phyloP scores from a whole-genome alignment of 2,888 invertebrate species.

The Yponomeuta cagnagella region DNA sequence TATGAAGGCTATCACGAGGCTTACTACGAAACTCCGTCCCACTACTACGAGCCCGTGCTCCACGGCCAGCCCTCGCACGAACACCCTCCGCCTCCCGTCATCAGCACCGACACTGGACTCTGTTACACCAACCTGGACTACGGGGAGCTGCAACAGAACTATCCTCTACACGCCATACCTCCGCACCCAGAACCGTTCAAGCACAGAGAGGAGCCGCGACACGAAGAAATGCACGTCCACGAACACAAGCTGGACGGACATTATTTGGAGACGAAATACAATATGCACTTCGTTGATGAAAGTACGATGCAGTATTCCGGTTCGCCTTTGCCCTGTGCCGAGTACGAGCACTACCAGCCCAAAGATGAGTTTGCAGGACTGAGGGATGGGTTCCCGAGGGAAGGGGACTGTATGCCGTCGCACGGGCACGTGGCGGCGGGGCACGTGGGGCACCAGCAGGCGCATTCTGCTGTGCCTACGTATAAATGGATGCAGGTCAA shows the following conservation, averaged over 20 bases:
- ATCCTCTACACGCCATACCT: conserved; percentile 72
- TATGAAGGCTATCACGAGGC: conserved; percentile 66
- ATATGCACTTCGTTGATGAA: conserved; percentile 69
- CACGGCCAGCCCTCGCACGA: conserved; percentile 60
- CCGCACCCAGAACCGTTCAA: conserved; percentile 72
- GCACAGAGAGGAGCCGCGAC: conserved; percentile 75
- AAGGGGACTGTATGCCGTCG: conserved; percentile 48
- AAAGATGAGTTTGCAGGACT: conserved; percentile 77
- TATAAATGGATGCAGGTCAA: conserved; percentile 99
- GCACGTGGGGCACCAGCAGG: conserved; percentile 56
- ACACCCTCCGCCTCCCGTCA: conserved; percentile 78
- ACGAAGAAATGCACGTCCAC: conserved; percentile 57
- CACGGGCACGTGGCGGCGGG: conserved; percentile 48
- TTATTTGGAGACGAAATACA: conserved; percentile 71
- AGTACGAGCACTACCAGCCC: conserved; percentile 77
- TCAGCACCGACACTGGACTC: conserved; percentile 89
- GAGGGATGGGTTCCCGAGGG: conserved; percentile 52
- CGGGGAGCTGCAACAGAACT: conserved; percentile 65
- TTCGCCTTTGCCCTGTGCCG: conserved; percentile 71
- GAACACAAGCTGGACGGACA: conserved; percentile 67
- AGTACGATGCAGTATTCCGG: conserved; percentile 57
- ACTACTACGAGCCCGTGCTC: conserved; percentile 70
- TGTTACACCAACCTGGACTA: conserved; percentile 94
- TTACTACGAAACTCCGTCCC: conserved; percentile 64
- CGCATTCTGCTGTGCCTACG: conserved; percentile 85